Percentiles rank a stretch among this genome's conserved stretches.
Conservation (phyloP, 2,797 vertebrate genomes). For the Lophius americanus region DNA sequence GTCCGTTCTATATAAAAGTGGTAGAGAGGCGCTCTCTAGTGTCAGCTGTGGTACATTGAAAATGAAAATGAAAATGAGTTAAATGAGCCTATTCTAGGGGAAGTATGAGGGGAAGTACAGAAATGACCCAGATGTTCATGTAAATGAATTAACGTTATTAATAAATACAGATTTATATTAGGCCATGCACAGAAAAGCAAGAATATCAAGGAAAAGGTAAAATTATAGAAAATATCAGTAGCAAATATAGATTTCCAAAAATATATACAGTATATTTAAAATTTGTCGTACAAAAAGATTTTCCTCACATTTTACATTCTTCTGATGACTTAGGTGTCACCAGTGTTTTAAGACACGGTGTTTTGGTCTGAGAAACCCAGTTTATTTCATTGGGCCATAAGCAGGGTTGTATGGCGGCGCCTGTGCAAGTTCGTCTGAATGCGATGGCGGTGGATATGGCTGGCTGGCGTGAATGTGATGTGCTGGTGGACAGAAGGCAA, state of each 20-base stretch:
- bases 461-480: conserved; percentile 18
- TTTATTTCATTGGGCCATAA: conserved; percentile 62
- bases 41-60: background rate
- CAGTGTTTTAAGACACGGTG: too few species aligned
- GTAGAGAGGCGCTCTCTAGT: conserved; percentile 33
- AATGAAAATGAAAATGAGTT: background rate
- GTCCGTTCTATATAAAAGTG: background rate
- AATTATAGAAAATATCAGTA: background rate
- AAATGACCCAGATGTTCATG: too few species aligned
- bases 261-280: background rate
- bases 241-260: background rate
- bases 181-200: background rate
- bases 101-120: too few species aligned
- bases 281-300: background rate
- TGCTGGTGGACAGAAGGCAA: conserved; percentile 26
- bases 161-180: too few species aligned
- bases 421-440: conserved; percentile 57
- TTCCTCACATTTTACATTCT: background rate
- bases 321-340: too few species aligned
- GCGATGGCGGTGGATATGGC: background rate
- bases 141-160: too few species aligned
- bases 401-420: conserved; percentile 86
- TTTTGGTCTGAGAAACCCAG: too few species aligned
- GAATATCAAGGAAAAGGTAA: background rate
- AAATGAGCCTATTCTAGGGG: too few species aligned